Percentiles rank a stretch among this genome's conserved stretches.
phyloP scores from a whole-genome alignment of 2,113 vertebrate genomes.

The Sula dactylatra region DNA sequence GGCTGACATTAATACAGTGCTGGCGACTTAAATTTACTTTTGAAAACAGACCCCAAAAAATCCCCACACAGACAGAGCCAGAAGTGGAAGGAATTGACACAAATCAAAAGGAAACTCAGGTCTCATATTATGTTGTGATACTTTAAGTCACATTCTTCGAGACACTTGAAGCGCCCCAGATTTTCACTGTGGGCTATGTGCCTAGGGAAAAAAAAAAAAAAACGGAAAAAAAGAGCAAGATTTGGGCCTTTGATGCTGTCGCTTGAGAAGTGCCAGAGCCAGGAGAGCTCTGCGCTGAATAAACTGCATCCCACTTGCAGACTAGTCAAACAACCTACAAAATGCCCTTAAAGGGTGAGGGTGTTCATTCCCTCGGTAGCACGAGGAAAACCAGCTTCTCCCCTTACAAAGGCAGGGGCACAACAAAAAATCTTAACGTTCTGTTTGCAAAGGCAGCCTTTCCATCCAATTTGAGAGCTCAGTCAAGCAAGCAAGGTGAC shows the following conservation, averaged over 20 bases:
- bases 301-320: slow-evolving; percentile 9
- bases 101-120: slow-evolving; percentile 27
- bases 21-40: slow-evolving; percentile 19
- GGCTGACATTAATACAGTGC: slow-evolving; percentile 21
- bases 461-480: neutral
- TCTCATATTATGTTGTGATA: neutral
- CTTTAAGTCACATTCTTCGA: neutral
- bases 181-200: neutral
- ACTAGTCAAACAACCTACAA: neutral
- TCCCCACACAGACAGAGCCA: neutral
- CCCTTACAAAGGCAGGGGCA: neutral
- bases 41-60: slow-evolving; percentile 35
- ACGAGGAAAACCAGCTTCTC: neutral
- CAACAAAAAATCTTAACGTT: neutral
- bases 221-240: neutral
- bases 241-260: slow-evolving; percentile 13
- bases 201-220: neutral
- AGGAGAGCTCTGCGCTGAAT: neutral
- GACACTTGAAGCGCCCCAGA: neutral
- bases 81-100: slow-evolving; percentile 16
- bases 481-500: neutral
- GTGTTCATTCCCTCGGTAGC: neutral
- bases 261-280: slow-evolving; percentile 47
- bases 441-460: neutral
- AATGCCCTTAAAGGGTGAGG: neutral